Evolutionary conservation across 1,140 invertebrate genomes (phyloP), one percentile per base, ranked within the genome.

Genomic region (Forficula auricularia): DNA sequence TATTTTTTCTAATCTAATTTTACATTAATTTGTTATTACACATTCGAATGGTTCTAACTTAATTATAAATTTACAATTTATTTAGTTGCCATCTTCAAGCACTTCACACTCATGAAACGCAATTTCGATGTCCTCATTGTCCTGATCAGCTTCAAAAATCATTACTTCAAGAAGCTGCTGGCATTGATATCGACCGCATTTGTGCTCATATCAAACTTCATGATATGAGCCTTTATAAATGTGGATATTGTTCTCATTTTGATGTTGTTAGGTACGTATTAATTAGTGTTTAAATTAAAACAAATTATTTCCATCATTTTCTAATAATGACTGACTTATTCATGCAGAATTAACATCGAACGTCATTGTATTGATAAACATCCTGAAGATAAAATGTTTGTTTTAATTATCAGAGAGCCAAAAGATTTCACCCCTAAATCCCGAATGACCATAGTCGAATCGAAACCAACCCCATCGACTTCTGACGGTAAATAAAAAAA

Each of bases 141-240:
- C 60, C 63, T 30, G 48, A 63, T 58, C 37, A 57, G 46, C 1
- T 50, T 52, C 48, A 62, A 52, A 45, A 61, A 56, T 47, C 30
- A 40, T 33, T 15, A 33, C 12, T 42, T 45, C 36, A 45, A 22
- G n/a, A 20, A 22, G 19, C 19, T 6, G 22, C 22, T 27, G n/a
- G 15, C 19, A 39, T 39, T 6, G 12, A 16, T 10, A 57, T 75
- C 3, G 64, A 72, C 18, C 68, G 70, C 44, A 72, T 83, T 45
- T 61, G 72, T 4, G 59, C 65, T 44, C 81, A 84, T 61, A 65
- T 84, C 43, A 77, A 76, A 60, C 72, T 83, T 63, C 82, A 85
- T 60, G 77, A 78, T 45, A 59, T 65, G 3, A 67, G 64, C 45
- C 58, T 85, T 16, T 82, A 76, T 55, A 75, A 74, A 49, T 84